Evolutionary conservation across 2,888 invertebrate species (phyloP).

Genomic region (Aplocera efformata): DNA sequence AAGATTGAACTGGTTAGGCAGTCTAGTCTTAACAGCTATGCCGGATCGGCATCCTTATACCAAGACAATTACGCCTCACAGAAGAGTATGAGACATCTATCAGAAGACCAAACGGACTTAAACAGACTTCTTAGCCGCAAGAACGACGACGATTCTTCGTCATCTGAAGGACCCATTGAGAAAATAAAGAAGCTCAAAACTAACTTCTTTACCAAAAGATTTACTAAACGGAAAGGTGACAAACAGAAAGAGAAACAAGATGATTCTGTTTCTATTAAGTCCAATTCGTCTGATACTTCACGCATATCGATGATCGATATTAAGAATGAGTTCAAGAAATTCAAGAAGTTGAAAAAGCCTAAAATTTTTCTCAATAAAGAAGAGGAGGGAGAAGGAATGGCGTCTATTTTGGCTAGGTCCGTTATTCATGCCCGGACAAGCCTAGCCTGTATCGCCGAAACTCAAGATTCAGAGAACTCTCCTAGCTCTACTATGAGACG

Average conservation of each 20-base stretch:
- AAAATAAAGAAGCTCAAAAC: slow-evolving; percentile 83
- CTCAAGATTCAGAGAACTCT: slow-evolving; percentile 72
- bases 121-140: slow-evolving; percentile 76
- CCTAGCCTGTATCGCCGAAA: slow-evolving; percentile 80
- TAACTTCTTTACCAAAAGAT: slow-evolving; percentile 81
- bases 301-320: slow-evolving; percentile 65
- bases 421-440: slow-evolving; percentile 81
- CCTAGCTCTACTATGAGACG: slow-evolving; percentile 60
- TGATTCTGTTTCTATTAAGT: slow-evolving; percentile 75
- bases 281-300: slow-evolving; percentile 73
- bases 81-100: slow-evolving; percentile 59
- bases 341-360: slow-evolving; percentile 65
- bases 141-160: slow-evolving; percentile 70
- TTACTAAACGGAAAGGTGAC: slow-evolving; percentile 75
- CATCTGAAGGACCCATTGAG: slow-evolving; percentile 62
- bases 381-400: slow-evolving; percentile 82
- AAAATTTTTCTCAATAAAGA: slow-evolving; percentile 54
- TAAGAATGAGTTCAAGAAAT: slow-evolving; percentile 65
- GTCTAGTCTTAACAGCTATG: slow-evolving; percentile 53
- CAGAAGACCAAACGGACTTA: slow-evolving; percentile 67
- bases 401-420: slow-evolving; percentile 83
- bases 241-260: slow-evolving; percentile 58
- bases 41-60: slow-evolving; percentile 59
- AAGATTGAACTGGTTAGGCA: slow-evolving; percentile 49
- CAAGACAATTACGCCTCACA: slow-evolving; percentile 61